Conservation (phyloP, 2,113 vertebrate genomes). For the Cinclus mexicanus region DNA sequence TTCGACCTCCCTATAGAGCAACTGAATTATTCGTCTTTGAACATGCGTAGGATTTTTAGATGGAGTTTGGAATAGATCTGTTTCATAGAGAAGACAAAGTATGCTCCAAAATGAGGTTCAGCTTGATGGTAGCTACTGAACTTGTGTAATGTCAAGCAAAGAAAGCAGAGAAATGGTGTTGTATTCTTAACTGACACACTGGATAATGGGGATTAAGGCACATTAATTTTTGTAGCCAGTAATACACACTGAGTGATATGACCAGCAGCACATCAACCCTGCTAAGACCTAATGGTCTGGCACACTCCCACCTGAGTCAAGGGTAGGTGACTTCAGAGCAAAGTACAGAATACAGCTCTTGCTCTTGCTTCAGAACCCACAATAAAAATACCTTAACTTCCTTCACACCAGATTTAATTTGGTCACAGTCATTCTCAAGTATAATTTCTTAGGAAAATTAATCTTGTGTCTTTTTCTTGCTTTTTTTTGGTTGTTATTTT, state of each 20-base stretch:
- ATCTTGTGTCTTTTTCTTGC: neutral
- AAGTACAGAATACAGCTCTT: neutral
- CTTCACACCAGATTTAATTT: neutral
- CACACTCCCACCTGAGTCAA: neutral
- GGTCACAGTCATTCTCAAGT: neutral
- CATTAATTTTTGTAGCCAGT: neutral
- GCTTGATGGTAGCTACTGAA: neutral
- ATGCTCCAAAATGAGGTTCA: neutral
- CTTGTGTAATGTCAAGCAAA: neutral
- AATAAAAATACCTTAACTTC: neutral
- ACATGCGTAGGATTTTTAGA: neutral
- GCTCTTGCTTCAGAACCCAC: neutral
- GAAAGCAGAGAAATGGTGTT: neutral
- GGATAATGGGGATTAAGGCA: neutral
- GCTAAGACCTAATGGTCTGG: neutral
- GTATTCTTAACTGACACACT: neutral
- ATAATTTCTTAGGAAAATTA: neutral
- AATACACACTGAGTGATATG: neutral
- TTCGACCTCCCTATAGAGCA: neutral
- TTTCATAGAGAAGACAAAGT: neutral
- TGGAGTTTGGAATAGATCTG: neutral
- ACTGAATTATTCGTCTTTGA: slow-evolving; percentile 36
- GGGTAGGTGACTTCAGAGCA: neutral
- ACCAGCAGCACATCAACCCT: neutral
- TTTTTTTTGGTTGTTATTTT: neutral